Conservation (phyloP, 2,888 invertebrate genomes). For the Branchipolynoe longqiensis region DNA sequence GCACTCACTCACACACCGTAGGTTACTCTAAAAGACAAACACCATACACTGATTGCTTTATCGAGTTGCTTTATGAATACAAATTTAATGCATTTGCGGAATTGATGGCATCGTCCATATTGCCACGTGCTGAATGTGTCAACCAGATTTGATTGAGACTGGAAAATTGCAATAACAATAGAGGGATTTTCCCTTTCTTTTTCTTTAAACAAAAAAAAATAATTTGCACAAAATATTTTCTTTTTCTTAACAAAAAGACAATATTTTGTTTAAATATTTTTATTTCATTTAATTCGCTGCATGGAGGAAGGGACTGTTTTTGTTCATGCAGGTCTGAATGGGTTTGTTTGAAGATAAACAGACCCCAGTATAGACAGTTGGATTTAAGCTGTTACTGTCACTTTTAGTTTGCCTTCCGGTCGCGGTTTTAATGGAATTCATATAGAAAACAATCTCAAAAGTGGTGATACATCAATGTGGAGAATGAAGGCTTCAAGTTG, state of each 20-base stretch:
- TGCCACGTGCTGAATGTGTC: slow-evolving; percentile 25
- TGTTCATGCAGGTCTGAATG: slow-evolving; percentile 23
- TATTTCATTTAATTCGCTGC: neutral
- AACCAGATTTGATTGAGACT: slow-evolving; percentile 27
- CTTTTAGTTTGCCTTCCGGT: slow-evolving; percentile 22
- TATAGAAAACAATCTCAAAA: slow-evolving; percentile 47
- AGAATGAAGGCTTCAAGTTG: slow-evolving; percentile 3
- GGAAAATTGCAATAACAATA: slow-evolving; percentile 33
- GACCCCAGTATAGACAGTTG: slow-evolving; percentile 34
- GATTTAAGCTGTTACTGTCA: slow-evolving; percentile 42
- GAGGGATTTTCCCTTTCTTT: neutral
- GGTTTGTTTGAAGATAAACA: slow-evolving; percentile 48
- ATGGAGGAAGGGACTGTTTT: slow-evolving; percentile 26
- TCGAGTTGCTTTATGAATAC: slow-evolving; percentile 30
- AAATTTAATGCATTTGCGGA: slow-evolving; percentile 39
- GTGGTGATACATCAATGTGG: slow-evolving; percentile 42
- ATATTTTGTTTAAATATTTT: too few relatives aligned
- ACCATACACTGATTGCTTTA: slow-evolving; percentile 30
- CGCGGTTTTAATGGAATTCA: slow-evolving; percentile 34
- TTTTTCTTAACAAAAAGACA: too few relatives aligned
- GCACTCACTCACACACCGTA: too few relatives aligned
- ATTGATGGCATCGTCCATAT: slow-evolving; percentile 15
- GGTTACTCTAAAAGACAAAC: neutral
- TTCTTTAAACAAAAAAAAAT: too few relatives aligned
- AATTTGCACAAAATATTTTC: too few relatives aligned